phyloP scores from a whole-genome alignment of 2,113 vertebrate species.

The Trematocara macrostoma region DNA sequence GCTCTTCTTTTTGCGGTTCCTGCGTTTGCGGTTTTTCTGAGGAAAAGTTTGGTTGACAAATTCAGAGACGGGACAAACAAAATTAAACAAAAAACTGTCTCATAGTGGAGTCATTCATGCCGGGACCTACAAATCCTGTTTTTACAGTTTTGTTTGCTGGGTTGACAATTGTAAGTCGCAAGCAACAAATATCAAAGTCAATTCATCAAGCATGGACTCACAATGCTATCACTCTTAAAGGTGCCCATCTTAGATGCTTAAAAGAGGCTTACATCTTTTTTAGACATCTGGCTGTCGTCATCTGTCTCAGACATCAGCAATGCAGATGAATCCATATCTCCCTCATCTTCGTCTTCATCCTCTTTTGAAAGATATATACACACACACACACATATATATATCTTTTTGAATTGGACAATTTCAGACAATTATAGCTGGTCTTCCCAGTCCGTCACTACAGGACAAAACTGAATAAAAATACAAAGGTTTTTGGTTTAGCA shows the following conservation, averaged over 20 bases:
- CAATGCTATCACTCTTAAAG: background rate
- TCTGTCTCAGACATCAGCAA: conserved; percentile 75
- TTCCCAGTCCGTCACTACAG: background rate
- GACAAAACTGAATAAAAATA: background rate
- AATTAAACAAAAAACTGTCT: background rate
- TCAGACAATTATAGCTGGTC: background rate
- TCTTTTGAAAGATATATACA: background rate
- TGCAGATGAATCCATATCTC: conserved; percentile 58
- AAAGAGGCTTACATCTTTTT: conserved; percentile 76
- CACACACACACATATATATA: background rate
- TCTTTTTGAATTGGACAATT: background rate
- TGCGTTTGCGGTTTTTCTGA: conserved; percentile 84
- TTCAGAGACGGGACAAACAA: background rate
- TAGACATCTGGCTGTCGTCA: conserved; percentile 70
- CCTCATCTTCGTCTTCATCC: conserved; percentile 75
- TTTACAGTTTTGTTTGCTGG: background rate
- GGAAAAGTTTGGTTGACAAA: background rate
- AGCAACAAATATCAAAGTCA: background rate
- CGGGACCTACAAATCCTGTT: background rate
- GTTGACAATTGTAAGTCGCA: rapidly evolving
- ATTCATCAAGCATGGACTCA: background rate
- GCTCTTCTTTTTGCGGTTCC: conserved; percentile 88
- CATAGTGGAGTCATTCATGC: background rate
- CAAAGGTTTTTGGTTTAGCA: background rate
- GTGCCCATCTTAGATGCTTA: background rate